Evolutionary conservation across 2,797 vertebrate species (phyloP).

Genomic region (Lutjanus argentimaculatus): DNA sequence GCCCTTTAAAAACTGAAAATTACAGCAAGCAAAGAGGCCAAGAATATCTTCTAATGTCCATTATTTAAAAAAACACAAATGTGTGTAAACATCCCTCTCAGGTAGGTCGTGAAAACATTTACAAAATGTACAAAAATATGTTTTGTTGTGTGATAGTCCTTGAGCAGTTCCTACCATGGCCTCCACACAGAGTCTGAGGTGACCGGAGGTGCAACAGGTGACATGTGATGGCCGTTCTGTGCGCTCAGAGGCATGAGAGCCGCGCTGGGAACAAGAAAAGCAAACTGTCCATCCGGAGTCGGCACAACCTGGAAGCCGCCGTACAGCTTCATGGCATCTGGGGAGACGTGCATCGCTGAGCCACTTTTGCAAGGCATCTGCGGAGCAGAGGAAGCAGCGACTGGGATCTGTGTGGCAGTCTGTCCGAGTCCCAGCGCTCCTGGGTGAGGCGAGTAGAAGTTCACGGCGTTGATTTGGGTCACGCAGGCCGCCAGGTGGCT

Average conservation of each 20-base stretch:
- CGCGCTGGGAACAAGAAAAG: slow-evolving; percentile 92
- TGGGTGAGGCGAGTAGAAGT: slow-evolving; percentile 81
- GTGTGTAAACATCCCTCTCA: slow-evolving; percentile 85
- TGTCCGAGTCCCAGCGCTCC: slow-evolving; percentile 73
- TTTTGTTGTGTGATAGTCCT: slow-evolving; percentile 41
- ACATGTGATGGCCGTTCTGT: slow-evolving; percentile 76
- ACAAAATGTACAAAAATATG: slow-evolving; percentile 82
- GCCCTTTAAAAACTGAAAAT: slow-evolving; percentile 64
- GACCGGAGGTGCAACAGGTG: slow-evolving; percentile 83
- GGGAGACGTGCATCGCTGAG: slow-evolving; percentile 55
- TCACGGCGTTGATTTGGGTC: slow-evolving; percentile 91
- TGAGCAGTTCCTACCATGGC: slow-evolving; percentile 89
- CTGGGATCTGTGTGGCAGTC: slow-evolving; percentile 71
- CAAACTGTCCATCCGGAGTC: slow-evolving; percentile 92
- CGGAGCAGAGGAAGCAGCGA: slow-evolving; percentile 2
- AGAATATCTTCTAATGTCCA: slow-evolving; percentile 34
- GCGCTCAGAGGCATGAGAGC: slow-evolving; percentile 84
- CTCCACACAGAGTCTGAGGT: slow-evolving; percentile 95
- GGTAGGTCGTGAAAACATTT: slow-evolving; percentile 79
- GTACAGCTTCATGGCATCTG: slow-evolving; percentile 87
- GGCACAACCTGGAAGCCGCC: slow-evolving; percentile 93
- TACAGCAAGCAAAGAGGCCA: slow-evolving; percentile 33
- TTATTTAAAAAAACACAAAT: slow-evolving; percentile 45
- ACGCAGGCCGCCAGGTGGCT: slow-evolving; percentile 93
- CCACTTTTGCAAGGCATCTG: slow-evolving; percentile 85